Base-by-base conservation (phyloP, 2,797 vertebrate species). In the Salmo trutta region DNA sequence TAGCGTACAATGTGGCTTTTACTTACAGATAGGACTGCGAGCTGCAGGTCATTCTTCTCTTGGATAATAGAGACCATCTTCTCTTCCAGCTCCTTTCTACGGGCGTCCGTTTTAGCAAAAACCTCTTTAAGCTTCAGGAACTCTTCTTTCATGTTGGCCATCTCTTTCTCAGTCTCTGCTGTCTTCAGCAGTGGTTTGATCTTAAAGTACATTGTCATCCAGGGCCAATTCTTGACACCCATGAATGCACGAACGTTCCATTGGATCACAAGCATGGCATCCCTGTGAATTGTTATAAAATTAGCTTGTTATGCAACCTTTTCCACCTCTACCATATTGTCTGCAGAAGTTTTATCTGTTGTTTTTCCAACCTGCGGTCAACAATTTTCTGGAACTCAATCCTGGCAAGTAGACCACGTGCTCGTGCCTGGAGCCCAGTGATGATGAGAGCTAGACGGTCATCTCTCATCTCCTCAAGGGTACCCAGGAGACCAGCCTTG, bases 171-270 rank as follows among this genome's bases (percentile, higher is more conserved):
- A 0, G 93, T 91, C 82, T 95, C 95, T 0, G 95, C 95, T 0
- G 92, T 91, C 86, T 93, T 95, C 52, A 96, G 15, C 77, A 96
- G 82, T 0, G 95, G 95, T 65, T 96, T 95, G 81, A 96, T 96
- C 88, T 96, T 96, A 79, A 96, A 96, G 79, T 90, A 96, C 17
- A 96, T 92, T 77, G 91, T 96, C 95, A 96, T 96, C 95, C 95
- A 96, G 0, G 95, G 95, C 95, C 95, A 96, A 0, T 96, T 95
- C 86, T 96, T 96, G 86, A 96, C 95, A 4, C 92, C 93, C 94
- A 96, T 96, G 85, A 96, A 96, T 8, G 95, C 92, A 41, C 95
- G 88, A 19, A 96, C 86, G 74, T 96, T 96, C 92, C 93, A 95
- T 82, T 96, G 95, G 74, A 96, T 95, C 19, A 95, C 90, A 52